Conservation (phyloP, 1,140 invertebrate species). For the Vollenhovia emeryi region DNA sequence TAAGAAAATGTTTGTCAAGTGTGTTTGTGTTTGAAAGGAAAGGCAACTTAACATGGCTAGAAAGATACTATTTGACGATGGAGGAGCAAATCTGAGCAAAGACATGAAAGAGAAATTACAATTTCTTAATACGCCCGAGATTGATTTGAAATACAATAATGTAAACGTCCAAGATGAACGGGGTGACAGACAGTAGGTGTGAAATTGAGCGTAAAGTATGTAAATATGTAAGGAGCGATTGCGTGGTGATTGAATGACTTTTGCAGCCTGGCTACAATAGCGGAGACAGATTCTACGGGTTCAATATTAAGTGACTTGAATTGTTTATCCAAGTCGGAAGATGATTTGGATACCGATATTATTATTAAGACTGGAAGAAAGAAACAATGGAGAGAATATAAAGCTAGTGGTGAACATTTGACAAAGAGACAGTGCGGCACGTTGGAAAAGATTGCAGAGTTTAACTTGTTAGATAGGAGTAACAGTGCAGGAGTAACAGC, state of each 20-base stretch:
- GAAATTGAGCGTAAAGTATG: neutral
- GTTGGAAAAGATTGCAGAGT: conserved; percentile 83
- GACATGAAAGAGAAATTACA: conserved; percentile 93
- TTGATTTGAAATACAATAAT: conserved; percentile 77
- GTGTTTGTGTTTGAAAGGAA: conserved; percentile 85
- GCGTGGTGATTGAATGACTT: neutral
- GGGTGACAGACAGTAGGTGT: conserved; percentile 76
- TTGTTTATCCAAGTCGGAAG: conserved; percentile 93
- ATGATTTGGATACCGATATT: conserved; percentile 91
- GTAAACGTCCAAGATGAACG: conserved; percentile 81
- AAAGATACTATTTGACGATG: conserved; percentile 90
- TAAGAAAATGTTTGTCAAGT: neutral
- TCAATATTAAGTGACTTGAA: conserved; percentile 92
- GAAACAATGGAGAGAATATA: conserved; percentile 89
- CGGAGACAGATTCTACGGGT: conserved; percentile 89
- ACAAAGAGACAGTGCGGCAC: conserved; percentile 84
- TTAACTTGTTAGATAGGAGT: conserved; percentile 87
- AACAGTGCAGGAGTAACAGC: conserved; percentile 90
- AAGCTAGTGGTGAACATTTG: conserved; percentile 85
- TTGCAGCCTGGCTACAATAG: conserved; percentile 87
- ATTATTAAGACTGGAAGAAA: conserved; percentile 84
- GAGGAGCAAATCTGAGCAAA: conserved; percentile 89
- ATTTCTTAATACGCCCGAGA: conserved; percentile 88
- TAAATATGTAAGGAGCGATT: too few species aligned
- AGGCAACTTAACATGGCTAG: conserved; percentile 90